A percentile compares a stretch with the other conserved stretches of the same genome.
Evolutionary conservation across 2,113 vertebrate genomes (phyloP).

Genomic region (Barbus barbus): DNA sequence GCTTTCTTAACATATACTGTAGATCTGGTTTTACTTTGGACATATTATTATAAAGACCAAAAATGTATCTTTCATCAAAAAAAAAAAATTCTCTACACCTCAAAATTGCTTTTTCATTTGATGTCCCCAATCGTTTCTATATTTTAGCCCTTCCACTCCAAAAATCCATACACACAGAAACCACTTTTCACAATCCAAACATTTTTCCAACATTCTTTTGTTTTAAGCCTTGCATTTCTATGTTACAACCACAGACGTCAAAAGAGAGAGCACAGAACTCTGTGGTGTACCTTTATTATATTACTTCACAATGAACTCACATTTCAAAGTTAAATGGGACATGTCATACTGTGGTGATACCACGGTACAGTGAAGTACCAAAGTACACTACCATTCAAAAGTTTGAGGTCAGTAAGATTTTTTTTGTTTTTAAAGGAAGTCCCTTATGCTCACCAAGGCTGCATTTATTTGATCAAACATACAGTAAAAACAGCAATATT

Average conservation of each 20-base stretch:
- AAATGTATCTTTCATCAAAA: neutral
- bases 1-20: neutral
- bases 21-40: neutral
- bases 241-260: neutral
- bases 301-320: neutral
- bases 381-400: neutral
- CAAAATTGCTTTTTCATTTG: neutral
- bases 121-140: neutral
- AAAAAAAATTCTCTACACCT: neutral
- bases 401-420: neutral
- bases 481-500: no score
- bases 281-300: neutral
- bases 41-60: neutral
- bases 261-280: neutral
- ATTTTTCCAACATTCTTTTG: neutral
- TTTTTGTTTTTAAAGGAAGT: no score
- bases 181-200: neutral
- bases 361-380: neutral
- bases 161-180: neutral
- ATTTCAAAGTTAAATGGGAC: neutral
- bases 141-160: neutral
- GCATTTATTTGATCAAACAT: no score
- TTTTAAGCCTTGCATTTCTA: neutral
- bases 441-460: neutral
- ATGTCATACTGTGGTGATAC: neutral